Evolutionary conservation across 2,113 vertebrate species (phyloP).

Genomic region (Promerops cafer): DNA sequence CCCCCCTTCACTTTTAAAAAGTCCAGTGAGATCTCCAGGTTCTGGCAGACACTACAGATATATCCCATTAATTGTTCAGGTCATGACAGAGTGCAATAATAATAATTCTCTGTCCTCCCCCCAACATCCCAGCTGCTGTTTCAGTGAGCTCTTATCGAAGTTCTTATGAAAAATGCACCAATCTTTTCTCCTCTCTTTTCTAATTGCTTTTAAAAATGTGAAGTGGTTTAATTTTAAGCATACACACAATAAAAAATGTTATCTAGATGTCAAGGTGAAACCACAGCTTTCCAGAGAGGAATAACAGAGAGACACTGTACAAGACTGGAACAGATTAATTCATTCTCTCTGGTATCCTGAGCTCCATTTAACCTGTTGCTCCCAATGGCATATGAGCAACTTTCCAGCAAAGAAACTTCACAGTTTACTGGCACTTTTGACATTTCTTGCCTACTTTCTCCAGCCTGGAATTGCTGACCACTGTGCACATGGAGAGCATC

Average conservation of each 20-base stretch:
- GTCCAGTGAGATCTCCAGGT: not conserved
- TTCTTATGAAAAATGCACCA: not conserved
- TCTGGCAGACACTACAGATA: not conserved
- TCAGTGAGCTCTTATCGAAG: not conserved
- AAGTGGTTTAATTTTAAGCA: not conserved
- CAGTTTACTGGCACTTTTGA: not conserved
- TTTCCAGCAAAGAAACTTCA: not conserved
- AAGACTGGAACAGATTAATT: not conserved
- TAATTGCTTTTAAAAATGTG: not conserved
- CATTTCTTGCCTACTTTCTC: not conserved
- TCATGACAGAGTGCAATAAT: not conserved
- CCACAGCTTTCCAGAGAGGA: not conserved
- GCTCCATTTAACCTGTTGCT: not conserved
- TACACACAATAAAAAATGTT: not conserved
- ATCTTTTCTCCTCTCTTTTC: not conserved
- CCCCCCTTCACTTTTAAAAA: not conserved
- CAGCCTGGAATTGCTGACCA: not conserved
- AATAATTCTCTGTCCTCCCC: not conserved
- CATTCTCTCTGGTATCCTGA: not conserved
- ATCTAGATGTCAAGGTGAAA: not conserved
- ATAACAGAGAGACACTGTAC: not conserved
- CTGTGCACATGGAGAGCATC: not conserved
- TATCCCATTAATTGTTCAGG: not conserved
- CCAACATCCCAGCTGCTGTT: accelerated
- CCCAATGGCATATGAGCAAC: accelerated